Percentiles rank a stretch among this genome's conserved stretches.
Evolutionary conservation across 2,888 invertebrate species (phyloP).

Genomic region (Drosophila kambysellisi): DNA sequence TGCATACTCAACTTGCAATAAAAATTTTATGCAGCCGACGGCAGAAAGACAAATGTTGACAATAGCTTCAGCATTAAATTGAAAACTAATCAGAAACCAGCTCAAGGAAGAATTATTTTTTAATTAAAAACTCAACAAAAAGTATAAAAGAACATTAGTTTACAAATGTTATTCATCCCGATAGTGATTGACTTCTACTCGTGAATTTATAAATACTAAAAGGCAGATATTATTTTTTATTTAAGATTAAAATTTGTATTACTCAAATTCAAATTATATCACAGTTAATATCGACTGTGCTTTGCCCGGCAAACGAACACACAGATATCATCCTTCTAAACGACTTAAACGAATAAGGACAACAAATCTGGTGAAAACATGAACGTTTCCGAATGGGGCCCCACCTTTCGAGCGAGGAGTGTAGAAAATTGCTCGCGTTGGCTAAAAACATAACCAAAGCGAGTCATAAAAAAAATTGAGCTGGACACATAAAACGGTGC

Average conservation of each 20-base stretch:
- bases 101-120: too few species aligned
- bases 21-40: background rate
- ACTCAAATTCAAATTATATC: background rate
- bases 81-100: too few species aligned
- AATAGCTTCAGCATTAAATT: background rate
- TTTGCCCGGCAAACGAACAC: background rate
- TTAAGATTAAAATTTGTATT: background rate
- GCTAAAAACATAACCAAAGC: conserved; percentile 47
- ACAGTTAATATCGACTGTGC: background rate
- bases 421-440: conserved; percentile 63
- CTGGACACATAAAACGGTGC: conserved; percentile 70
- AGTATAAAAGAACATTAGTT: background rate
- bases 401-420: conserved; percentile 22
- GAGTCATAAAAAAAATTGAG: conserved; percentile 42
- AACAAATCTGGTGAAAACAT: conserved; percentile 17
- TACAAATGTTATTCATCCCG: background rate
- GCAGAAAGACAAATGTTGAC: background rate
- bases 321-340: background rate
- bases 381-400: conserved; percentile 25
- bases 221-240: background rate
- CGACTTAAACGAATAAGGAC: background rate
- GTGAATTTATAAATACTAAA: background rate
- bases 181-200: background rate
- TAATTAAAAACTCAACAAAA: background rate
- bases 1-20: background rate